A percentile compares a stretch with the other conserved stretches of the same genome.
These are phyloP conservation scores for Drosophila baimaii DNA, from an alignment of 1,140 invertebrate species.

Conservation along the genomic window DNA sequence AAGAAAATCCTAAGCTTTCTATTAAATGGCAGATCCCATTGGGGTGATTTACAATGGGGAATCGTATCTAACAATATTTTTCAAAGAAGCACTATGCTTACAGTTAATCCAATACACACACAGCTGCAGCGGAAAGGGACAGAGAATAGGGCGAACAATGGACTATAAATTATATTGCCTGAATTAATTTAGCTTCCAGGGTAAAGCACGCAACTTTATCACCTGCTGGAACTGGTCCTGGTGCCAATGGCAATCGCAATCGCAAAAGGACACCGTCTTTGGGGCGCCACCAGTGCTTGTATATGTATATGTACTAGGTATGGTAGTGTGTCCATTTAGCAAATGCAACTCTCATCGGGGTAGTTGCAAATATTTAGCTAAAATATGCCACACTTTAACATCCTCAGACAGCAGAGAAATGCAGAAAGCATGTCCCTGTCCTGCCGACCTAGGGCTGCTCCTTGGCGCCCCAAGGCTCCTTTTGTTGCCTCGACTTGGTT, in stretches of 20 bases:
- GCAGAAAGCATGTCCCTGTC: not conserved
- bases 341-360: slow-evolving; percentile 69
- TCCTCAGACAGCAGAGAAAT: slow-evolving; percentile 47
- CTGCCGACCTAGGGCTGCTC: slow-evolving; percentile 7
- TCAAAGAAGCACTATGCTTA: slow-evolving; percentile 4
- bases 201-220: slow-evolving; percentile 64
- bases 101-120: slow-evolving; percentile 11
- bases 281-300: slow-evolving; percentile 16
- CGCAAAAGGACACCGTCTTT: slow-evolving; percentile 38
- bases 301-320: slow-evolving; percentile 9
- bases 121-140: not conserved
- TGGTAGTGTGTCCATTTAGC: slow-evolving; percentile 38
- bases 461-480: slow-evolving; percentile 23
- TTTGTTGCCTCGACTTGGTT: slow-evolving; percentile 54
- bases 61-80: not conserved
- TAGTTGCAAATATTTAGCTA: slow-evolving; percentile 77
- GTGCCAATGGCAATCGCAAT: slow-evolving; percentile 30
- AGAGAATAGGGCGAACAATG: slow-evolving; percentile 52
- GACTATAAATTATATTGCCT: slow-evolving; percentile 72
- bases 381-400: slow-evolving; percentile 77
- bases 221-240: slow-evolving; percentile 51
- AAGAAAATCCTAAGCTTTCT: not conserved
- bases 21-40: slow-evolving; percentile 4
- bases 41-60: not conserved
- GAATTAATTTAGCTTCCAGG: slow-evolving; percentile 66